phyloP scores from a whole-genome alignment of 2,888 invertebrate species.

The Chydorus sphaericus region DNA sequence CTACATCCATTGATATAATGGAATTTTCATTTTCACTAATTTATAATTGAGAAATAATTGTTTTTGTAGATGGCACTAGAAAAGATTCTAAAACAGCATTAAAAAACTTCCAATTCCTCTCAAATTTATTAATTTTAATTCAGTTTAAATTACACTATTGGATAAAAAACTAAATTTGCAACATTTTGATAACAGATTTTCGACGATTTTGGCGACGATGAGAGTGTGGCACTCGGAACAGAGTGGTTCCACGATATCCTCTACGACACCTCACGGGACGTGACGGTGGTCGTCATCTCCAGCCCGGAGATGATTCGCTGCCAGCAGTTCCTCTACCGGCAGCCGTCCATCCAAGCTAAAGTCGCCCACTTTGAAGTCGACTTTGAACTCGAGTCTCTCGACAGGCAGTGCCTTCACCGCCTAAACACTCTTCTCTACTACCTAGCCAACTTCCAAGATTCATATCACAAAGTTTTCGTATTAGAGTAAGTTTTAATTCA shows the following conservation, averaged over 20 bases:
- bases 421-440: background rate
- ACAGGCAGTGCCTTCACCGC: background rate
- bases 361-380: background rate
- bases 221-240: background rate
- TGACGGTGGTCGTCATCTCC: background rate
- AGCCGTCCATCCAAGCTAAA: background rate
- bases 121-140: no score
- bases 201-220: background rate
- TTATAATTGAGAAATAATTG: no score
- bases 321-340: background rate
- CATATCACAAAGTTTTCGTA: background rate
- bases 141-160: no score
- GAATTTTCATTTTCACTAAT: no score
- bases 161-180: no score
- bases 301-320: background rate
- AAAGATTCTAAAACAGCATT: no score
- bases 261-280: background rate
- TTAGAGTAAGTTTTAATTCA: background rate
- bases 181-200: background rate
- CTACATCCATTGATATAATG: no score
- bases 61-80: no score
- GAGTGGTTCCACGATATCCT: background rate
- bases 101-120: no score
- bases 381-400: background rate
- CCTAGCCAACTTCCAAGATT: background rate